These are phyloP conservation scores for Notoglanidium macrostoma DNA, from an alignment of 2,797 vertebrate genomes.

Conservation along the genomic window DNA sequence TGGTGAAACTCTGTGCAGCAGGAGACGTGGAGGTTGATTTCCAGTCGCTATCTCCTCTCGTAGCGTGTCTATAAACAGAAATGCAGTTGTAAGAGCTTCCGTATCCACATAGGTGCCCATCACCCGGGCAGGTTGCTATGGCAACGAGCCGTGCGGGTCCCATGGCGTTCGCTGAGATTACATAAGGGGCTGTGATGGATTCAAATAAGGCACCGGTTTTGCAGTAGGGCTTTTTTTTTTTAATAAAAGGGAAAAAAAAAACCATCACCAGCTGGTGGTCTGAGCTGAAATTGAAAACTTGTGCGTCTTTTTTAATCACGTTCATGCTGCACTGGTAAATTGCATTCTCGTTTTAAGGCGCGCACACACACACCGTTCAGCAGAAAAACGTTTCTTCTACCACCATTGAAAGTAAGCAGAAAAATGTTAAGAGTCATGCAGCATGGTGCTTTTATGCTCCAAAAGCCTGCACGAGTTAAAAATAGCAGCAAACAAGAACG, in stretches of 20 bases:
- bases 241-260: background rate
- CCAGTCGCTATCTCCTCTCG: conserved; percentile 8
- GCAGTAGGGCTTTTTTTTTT: background rate
- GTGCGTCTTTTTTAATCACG: conserved; percentile 14
- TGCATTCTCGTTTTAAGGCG: background rate
- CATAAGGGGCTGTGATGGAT: conserved; percentile 67
- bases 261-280: background rate
- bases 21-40: conserved; percentile 3
- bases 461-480: conserved; percentile 26
- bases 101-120: conserved; percentile 71
- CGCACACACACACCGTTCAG: background rate
- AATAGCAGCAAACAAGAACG: conserved; percentile 36
- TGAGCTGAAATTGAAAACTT: background rate
- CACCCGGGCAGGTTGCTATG: conserved; percentile 76
- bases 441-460: conserved; percentile 17
- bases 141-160: conserved; percentile 68
- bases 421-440: conserved; percentile 10
- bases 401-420: background rate
- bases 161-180: conserved; percentile 72
- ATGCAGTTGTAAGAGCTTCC: conserved; percentile 46
- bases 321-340: background rate
- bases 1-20: background rate
- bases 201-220: conserved; percentile 48
- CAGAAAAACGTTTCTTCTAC: background rate
- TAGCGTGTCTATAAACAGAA: conserved; percentile 58